Evolutionary conservation across 2,888 invertebrate genomes (phyloP), one percentile per base, ranked within the genome.

Genomic region (Epicampocera succincta): DNA sequence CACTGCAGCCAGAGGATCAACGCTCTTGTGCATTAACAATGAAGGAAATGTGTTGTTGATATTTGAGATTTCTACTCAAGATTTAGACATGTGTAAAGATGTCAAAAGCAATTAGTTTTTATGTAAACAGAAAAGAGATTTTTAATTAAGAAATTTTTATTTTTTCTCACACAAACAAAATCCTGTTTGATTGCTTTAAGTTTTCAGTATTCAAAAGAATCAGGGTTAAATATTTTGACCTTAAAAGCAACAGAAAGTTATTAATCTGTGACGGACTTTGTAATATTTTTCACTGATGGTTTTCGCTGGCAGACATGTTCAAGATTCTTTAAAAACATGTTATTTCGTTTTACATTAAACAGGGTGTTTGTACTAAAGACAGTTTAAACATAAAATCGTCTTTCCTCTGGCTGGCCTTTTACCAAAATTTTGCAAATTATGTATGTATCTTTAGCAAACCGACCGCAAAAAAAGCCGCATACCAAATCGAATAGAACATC

Each of bases 61-160:
- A 77, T 69, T 69, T 77, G 69, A 82, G 77, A 82, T 78, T 44
- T 78, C 69, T 25, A 82, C 69, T 82, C 58, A n/a, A 46, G 60
- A 50, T 58, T 71, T 33, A 50, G 42, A 63, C 29, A 25, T 52
- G 38, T 38, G 56, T 50, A 42, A 56, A 72, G 42, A 65, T 63
- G 77, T 77, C 63, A 50, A 25, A 66, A 44, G 15, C 40, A 71
- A 71, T 77, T 58, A 71, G 6, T 54, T 19, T 33, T 40, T 61
- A 11, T 46, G 63, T 46, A 33, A 48, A 33, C 33, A 33, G 17
- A 9, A 21, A 65, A 40, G 17, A 12, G 17, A 48, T 40, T 65
- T 74, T 40, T 38, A 25, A 25, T 25, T 25, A 25, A 25, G 25
- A 25, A 25, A 25, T 25, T 25, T 25, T 3, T 25, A 25, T 25